Evolutionary conservation across 2,113 vertebrate species (phyloP).

Genomic region (Lepidothrix coronata): DNA sequence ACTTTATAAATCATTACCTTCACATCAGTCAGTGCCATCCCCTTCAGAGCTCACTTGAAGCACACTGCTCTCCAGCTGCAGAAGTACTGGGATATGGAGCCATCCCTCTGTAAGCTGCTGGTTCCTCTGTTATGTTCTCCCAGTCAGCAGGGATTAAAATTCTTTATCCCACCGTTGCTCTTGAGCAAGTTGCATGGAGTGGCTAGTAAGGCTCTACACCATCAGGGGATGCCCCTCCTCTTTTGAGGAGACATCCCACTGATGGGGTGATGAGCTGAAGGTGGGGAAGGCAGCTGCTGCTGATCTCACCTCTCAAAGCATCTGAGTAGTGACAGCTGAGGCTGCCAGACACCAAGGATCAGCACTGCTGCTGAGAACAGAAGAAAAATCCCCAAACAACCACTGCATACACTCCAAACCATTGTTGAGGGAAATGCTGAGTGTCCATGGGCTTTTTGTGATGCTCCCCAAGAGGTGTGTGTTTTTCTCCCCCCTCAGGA

Average conservation of each 20-base stretch:
- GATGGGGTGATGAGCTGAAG: background rate
- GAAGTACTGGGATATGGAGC: background rate
- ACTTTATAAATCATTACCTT: background rate
- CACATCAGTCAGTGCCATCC: background rate
- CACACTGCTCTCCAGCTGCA: background rate
- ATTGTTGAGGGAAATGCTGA: background rate
- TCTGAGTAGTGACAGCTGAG: background rate
- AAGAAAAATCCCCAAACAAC: background rate
- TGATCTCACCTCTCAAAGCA: background rate
- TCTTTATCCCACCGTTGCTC: background rate
- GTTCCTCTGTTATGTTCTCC: background rate
- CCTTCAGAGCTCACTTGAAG: background rate
- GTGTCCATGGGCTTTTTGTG: rapidly evolving
- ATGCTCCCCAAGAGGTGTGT: background rate
- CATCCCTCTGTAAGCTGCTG: background rate
- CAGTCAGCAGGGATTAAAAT: background rate
- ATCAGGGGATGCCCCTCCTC: background rate
- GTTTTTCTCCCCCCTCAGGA: background rate
- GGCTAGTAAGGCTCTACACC: background rate
- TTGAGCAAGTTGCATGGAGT: rapidly evolving
- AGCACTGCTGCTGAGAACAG: background rate
- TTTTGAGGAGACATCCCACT: background rate
- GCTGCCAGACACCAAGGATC: background rate
- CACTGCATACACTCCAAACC: background rate
- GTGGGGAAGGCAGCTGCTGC: background rate